A percentile compares a stretch with the other conserved stretches of the same genome.
phyloP scores from a whole-genome alignment of 2,797 vertebrate species.

The Sebastes taczanowskii region DNA sequence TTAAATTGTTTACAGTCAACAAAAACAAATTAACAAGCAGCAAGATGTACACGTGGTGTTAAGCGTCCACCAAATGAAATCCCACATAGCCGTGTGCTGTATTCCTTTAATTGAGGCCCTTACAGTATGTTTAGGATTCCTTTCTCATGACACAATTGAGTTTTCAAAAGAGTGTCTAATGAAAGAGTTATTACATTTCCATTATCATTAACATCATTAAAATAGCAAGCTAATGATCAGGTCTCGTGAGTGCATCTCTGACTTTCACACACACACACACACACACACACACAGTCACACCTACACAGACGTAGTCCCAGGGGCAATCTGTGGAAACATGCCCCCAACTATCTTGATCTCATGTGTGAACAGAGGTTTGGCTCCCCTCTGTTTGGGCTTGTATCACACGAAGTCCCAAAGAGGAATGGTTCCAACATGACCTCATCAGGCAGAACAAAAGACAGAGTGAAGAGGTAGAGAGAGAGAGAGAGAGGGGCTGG shows the following conservation, averaged over 20 bases:
- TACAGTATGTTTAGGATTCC: constrained; percentile 67
- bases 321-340: constrained; percentile 79
- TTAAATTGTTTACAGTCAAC: constrained; percentile 1
- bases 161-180: constrained; percentile 60
- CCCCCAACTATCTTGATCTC: constrained; percentile 77
- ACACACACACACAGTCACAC: constrained; percentile 35
- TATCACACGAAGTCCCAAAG: constrained; percentile 69
- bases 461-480: constrained; percentile 45
- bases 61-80: neutral
- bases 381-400: constrained; percentile 82
- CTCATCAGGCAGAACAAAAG: constrained; percentile 80
- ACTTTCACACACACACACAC: constrained; percentile 25
- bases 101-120: constrained; percentile 51
- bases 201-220: constrained; percentile 74
- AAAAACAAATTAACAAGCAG: constrained; percentile 32
- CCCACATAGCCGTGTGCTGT: neutral
- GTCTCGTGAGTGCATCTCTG: constrained; percentile 52
- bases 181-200: constrained; percentile 74
- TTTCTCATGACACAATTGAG: constrained; percentile 55
- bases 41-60: neutral
- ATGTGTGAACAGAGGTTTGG: constrained; percentile 79
- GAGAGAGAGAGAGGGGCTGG: constrained; percentile 36
- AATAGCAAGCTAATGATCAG: constrained; percentile 69
- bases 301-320: constrained; percentile 38
- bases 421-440: constrained; percentile 79